Evolutionary conservation across 2,888 invertebrate species (phyloP).

Genomic region (Hyposoter dolosus): DNA sequence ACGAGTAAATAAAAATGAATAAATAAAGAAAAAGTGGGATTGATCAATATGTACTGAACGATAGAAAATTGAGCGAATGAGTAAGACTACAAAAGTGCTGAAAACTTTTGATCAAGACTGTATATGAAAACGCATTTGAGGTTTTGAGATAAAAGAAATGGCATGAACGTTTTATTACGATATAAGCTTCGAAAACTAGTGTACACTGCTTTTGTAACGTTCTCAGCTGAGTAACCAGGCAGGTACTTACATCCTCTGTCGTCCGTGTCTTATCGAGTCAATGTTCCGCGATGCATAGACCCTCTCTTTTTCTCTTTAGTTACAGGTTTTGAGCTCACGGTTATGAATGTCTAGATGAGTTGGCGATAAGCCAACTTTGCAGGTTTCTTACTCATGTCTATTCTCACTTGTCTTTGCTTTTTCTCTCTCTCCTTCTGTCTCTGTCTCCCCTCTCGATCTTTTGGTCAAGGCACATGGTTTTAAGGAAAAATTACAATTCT

Average conservation of each 20-base stretch:
- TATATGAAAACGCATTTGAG: not conserved
- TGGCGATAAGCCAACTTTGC: slow-evolving; percentile 76
- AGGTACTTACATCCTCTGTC: slow-evolving; percentile 59
- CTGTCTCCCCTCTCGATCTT: slow-evolving; percentile 11
- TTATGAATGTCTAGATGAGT: slow-evolving; percentile 81
- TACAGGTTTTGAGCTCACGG: slow-evolving; percentile 69
- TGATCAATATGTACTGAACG: not conserved
- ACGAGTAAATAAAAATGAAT: not conserved
- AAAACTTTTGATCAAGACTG: not conserved
- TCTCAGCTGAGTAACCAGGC: slow-evolving; percentile 58
- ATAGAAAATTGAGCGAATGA: not conserved
- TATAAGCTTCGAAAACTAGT: slow-evolving; percentile 25
- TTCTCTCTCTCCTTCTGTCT: not conserved
- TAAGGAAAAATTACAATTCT: slow-evolving; percentile 31
- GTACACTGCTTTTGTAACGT: slow-evolving; percentile 40
- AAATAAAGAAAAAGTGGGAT: not conserved
- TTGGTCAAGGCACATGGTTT: slow-evolving; percentile 47
- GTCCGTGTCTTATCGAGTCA: slow-evolving; percentile 65
- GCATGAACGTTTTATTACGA: not conserved
- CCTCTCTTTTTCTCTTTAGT: slow-evolving; percentile 22
- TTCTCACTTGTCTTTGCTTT: slow-evolving; percentile 20
- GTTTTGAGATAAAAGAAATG: not conserved
- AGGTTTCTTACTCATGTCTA: slow-evolving; percentile 36
- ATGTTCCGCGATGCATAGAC: slow-evolving; percentile 63
- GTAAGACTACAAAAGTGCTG: not conserved